Conservation (phyloP, 2,113 vertebrate species). For the Sinocyclocheilus anophthalmus region DNA sequence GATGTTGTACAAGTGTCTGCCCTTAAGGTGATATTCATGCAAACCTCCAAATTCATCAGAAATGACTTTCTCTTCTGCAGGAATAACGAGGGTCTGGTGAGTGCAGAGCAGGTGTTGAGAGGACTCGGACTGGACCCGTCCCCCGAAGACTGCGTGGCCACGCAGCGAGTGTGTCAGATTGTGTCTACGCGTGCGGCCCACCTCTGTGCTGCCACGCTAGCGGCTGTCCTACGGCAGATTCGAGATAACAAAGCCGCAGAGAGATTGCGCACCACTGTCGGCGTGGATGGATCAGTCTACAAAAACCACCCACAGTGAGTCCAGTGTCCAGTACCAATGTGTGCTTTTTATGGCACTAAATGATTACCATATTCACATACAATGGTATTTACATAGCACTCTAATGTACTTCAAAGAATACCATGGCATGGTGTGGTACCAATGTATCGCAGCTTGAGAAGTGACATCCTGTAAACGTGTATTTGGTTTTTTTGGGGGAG, state of each 20-base stretch:
- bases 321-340: no score
- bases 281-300: constrained; percentile 92
- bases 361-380: no score
- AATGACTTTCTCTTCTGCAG: constrained; percentile 64
- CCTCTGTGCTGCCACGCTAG: constrained; percentile 87
- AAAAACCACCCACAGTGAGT: constrained; percentile 96
- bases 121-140: constrained; percentile 83
- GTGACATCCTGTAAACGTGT: background rate
- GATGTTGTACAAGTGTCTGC: no score
- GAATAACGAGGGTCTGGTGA: constrained; percentile 85
- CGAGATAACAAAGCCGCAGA: constrained; percentile 91
- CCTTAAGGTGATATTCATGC: no score
- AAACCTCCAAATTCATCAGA: no score
- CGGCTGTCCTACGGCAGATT: constrained; percentile 86
- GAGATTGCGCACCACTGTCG: constrained; percentile 84
- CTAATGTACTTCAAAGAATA: no score
- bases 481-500: background rate
- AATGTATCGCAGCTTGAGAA: background rate
- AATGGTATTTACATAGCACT: no score
- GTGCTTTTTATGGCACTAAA: no score
- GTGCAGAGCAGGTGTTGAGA: constrained; percentile 79
- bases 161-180: constrained; percentile 87
- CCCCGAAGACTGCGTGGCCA: constrained; percentile 84
- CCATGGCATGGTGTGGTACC: no score
- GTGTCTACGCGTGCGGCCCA: constrained; percentile 91